phyloP scores from a whole-genome alignment of 1,140 invertebrate genomes.

The Ceratosolen solmsi region DNA sequence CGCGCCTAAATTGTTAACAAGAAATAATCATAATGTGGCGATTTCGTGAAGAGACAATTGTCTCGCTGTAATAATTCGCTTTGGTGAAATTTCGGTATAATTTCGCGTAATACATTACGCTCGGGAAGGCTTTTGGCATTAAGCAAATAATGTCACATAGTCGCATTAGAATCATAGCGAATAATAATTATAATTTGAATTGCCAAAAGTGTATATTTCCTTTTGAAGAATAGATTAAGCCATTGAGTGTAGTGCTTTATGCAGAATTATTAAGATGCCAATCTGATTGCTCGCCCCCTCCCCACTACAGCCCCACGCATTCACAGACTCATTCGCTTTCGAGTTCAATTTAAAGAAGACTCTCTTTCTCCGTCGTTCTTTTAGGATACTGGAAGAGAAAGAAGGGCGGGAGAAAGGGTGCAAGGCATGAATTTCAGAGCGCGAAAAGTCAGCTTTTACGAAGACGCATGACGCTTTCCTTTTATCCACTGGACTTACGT shows the following conservation, averaged over 20 bases:
- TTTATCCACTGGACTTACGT: conserved; percentile 48
- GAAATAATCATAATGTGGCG: too few relatives aligned
- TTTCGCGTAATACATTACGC: too few relatives aligned
- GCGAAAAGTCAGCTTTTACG: conserved; percentile 50
- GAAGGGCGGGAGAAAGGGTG: neutral
- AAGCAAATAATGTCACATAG: neutral
- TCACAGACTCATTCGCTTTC: neutral
- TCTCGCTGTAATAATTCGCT: neutral
- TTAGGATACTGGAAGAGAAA: neutral
- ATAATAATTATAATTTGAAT: too few relatives aligned
- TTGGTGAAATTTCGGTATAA: too few relatives aligned
- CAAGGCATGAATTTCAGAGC: conserved; percentile 41
- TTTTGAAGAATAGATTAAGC: neutral
- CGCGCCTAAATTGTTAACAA: too few relatives aligned
- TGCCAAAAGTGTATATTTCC: too few relatives aligned
- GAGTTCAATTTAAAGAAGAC: neutral
- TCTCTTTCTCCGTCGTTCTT: neutral
- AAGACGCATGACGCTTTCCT: conserved; percentile 48
- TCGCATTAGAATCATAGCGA: neutral
- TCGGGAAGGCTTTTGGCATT: too few relatives aligned
- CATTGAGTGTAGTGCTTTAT: neutral
- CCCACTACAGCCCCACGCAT: neutral
- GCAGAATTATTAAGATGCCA: neutral
- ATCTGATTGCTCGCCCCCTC: neutral
- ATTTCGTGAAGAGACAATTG: neutral